Conservation (phyloP, 2,888 invertebrate genomes). For the Thera britannica region DNA sequence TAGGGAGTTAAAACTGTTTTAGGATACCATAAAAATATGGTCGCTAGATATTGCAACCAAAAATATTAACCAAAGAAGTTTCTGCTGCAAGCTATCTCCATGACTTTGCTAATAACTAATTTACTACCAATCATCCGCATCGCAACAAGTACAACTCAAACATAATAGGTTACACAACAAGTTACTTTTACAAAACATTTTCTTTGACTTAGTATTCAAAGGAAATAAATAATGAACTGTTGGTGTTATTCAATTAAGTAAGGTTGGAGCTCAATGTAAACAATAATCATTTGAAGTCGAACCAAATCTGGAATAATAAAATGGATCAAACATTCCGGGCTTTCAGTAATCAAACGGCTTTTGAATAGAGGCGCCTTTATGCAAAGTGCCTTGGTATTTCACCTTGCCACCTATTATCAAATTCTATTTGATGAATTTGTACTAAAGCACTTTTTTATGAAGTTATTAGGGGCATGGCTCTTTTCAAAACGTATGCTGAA, state of each 20-base stretch:
- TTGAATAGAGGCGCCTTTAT: conserved; percentile 24
- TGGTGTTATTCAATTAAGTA: conserved; percentile 37
- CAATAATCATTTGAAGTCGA: conserved; percentile 34
- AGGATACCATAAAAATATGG: not conserved
- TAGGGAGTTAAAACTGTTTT: not conserved
- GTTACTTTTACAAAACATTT: conserved; percentile 33
- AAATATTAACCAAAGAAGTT: too few relatives aligned
- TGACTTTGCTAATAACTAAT: too few relatives aligned
- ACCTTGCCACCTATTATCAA: conserved; percentile 7
- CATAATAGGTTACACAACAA: conserved; percentile 21
- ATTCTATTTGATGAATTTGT: conserved; percentile 7
- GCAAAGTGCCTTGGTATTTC: conserved; percentile 3
- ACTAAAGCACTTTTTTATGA: not conserved
- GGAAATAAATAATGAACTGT: conserved; percentile 34
- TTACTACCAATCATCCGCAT: too few relatives aligned
- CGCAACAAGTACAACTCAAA: too few relatives aligned
- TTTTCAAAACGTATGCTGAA: too few relatives aligned
- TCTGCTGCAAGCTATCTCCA: too few relatives aligned
- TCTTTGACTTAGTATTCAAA: conserved; percentile 30
- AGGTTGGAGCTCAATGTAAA: conserved; percentile 31
- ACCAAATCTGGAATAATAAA: conserved; percentile 29
- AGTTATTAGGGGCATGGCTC: too few relatives aligned
- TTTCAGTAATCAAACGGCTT: conserved; percentile 22
- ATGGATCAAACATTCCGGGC: conserved; percentile 20
- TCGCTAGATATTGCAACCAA: not conserved